Percentiles rank a stretch among this genome's conserved stretches.
Evolutionary conservation across 2,888 invertebrate species (phyloP).

Genomic region (Oithona nana): DNA sequence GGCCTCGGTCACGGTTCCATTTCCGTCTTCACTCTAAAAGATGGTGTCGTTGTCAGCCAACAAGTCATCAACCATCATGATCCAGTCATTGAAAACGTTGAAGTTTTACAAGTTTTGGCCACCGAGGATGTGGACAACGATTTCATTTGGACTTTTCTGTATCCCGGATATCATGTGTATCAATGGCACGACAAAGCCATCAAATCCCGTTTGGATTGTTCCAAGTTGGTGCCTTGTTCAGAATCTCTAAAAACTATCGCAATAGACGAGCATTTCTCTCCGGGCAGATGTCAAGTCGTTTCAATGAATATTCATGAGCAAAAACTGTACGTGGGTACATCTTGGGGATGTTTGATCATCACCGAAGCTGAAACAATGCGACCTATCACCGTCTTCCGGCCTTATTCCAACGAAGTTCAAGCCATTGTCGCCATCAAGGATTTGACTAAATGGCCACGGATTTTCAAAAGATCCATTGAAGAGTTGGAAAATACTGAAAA

Average conservation of each 20-base stretch:
- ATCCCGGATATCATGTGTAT: constrained; percentile 57
- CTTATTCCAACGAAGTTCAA: constrained; percentile 62
- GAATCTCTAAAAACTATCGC: constrained; percentile 77
- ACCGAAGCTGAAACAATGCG: constrained; percentile 58
- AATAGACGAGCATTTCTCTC: constrained; percentile 63
- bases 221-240: constrained; percentile 73
- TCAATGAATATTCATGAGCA: constrained; percentile 45
- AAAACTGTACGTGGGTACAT: constrained; percentile 73
- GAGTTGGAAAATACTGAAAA: too few relatives aligned
- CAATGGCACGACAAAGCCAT: constrained; percentile 57
- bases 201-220: constrained; percentile 60
- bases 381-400: constrained; percentile 78
- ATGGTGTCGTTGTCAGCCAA: constrained; percentile 50
- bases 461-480: too few relatives aligned
- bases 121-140: constrained; percentile 24
- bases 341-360: constrained; percentile 81
- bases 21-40: constrained; percentile 51
- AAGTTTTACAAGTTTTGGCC: constrained; percentile 35
- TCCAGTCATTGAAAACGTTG: constrained; percentile 30
- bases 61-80: constrained; percentile 44
- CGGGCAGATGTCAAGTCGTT: constrained; percentile 54
- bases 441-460: neutral
- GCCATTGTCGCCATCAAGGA: constrained; percentile 24
- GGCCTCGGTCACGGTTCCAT: constrained; percentile 63
- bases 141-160: constrained; percentile 20